phyloP scores from a whole-genome alignment of 2,797 vertebrate genomes.

The Chelidonichthys spinosus region DNA sequence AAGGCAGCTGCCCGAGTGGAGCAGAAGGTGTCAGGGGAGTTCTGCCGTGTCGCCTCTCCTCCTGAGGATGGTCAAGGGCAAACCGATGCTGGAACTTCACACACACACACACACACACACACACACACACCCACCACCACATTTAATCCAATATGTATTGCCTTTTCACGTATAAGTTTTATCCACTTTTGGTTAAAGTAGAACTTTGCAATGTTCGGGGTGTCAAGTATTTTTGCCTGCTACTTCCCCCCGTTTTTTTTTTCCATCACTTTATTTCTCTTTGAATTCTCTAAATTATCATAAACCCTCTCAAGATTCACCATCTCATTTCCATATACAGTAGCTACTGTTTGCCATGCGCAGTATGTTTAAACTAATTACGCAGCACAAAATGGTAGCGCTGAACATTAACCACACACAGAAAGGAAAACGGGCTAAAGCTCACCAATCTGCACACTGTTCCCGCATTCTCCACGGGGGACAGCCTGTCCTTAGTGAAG shows the following conservation, averaged over 20 bases:
- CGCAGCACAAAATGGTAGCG: slow-evolving; percentile 4
- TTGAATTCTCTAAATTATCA: slow-evolving; percentile 4
- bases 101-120: slow-evolving; percentile 41
- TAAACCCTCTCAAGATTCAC: not conserved
- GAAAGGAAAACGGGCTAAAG: slow-evolving; percentile 46
- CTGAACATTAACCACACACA: slow-evolving; percentile 54
- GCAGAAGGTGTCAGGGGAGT: slow-evolving; percentile 85
- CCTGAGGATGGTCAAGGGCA: slow-evolving; percentile 91
- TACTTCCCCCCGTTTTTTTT: not conserved
- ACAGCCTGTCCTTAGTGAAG: slow-evolving; percentile 81
- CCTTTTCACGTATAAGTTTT: not conserved
- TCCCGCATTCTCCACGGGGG: slow-evolving; percentile 73
- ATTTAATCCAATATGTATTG: slow-evolving; percentile 5
- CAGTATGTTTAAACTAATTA: slow-evolving; percentile 25
- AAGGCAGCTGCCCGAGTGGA: slow-evolving; percentile 82
- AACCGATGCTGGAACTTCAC: slow-evolving; percentile 62
- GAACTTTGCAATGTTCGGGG: not conserved
- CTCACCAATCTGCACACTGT: slow-evolving; percentile 66
- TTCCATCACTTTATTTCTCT: not conserved
- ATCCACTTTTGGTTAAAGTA: not conserved
- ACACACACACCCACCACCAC: slow-evolving; percentile 36
- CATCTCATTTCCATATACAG: not conserved
- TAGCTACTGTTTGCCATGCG: slow-evolving; percentile 10
- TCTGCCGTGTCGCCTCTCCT: slow-evolving; percentile 81
- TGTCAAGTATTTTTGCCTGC: not conserved